These are phyloP conservation scores for Charadrius vociferus DNA, from an alignment of 2,113 vertebrate genomes.

Conservation along the genomic window DNA sequence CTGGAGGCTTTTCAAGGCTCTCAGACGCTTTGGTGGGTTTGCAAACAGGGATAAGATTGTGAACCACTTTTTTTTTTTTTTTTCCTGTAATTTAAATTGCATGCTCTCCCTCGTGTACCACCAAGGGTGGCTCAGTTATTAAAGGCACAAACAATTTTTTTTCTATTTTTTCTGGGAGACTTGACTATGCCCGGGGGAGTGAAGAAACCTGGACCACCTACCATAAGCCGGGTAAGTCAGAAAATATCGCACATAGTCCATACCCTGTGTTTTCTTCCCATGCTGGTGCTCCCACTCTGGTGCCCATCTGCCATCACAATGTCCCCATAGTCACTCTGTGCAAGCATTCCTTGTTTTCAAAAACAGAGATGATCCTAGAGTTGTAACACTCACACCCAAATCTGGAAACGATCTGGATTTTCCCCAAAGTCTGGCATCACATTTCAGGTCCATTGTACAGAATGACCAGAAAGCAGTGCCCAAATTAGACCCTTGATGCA, in stretches of 20 bases:
- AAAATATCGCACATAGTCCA: background rate
- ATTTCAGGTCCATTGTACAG: background rate
- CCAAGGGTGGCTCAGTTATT: slow-evolving; percentile 51
- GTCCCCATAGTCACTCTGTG: background rate
- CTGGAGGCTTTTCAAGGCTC: slow-evolving; percentile 64
- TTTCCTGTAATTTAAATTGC: slow-evolving; percentile 48
- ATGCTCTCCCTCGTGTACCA: slow-evolving; percentile 32
- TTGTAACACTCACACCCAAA: background rate
- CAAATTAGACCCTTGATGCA: background rate
- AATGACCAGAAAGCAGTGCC: background rate
- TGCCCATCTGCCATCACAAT: background rate
- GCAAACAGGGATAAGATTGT: slow-evolving; percentile 54
- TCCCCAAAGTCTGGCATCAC: background rate
- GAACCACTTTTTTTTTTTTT: background rate
- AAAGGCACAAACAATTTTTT: slow-evolving; percentile 25
- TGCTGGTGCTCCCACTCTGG: background rate
- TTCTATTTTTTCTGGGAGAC: background rate
- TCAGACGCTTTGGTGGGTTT: slow-evolving; percentile 53
- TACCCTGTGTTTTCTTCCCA: background rate
- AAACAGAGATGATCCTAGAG: background rate
- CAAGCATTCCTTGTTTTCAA: background rate
- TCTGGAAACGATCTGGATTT: background rate
- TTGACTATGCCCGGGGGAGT: background rate
- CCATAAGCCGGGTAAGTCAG: background rate
- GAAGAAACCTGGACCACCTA: slow-evolving; percentile 64